Conservation (phyloP, 1,140 invertebrate species). For the Bombus vancouverensis region DNA sequence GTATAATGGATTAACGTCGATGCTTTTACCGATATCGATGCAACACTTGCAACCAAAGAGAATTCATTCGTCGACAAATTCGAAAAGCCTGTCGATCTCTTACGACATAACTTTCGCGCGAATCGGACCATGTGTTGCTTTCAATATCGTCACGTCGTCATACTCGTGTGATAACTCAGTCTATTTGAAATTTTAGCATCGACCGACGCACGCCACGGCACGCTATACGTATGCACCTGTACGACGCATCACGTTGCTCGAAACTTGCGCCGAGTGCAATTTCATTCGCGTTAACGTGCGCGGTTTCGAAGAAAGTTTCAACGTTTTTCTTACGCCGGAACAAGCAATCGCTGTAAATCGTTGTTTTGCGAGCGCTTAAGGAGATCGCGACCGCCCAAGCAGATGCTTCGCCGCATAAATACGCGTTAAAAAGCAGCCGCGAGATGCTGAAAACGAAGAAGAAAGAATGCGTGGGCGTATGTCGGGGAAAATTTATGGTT, state of each 20-base stretch:
- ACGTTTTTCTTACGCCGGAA: neutral
- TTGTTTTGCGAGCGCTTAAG: neutral
- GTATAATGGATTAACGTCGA: neutral
- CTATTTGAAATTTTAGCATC: no score
- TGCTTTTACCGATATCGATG: neutral
- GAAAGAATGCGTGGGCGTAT: constrained; percentile 2
- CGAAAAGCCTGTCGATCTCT: neutral
- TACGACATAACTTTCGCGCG: no score
- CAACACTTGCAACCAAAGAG: no score
- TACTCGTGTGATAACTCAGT: no score
- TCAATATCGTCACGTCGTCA: no score
- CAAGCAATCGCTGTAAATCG: no score
- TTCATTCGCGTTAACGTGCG: no score
- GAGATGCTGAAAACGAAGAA: neutral
- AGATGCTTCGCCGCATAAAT: neutral
- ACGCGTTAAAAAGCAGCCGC: neutral
- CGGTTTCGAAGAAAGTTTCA: neutral
- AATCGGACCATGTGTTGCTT: no score
- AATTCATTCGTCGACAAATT: neutral
- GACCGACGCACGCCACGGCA: no score
- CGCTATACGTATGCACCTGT: no score
- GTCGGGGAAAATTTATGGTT: neutral
- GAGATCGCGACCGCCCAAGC: neutral
- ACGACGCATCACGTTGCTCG: no score
- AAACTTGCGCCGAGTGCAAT: no score